Conservation (phyloP, 2,113 vertebrate genomes). For the Pelecanoides urinatrix region DNA sequence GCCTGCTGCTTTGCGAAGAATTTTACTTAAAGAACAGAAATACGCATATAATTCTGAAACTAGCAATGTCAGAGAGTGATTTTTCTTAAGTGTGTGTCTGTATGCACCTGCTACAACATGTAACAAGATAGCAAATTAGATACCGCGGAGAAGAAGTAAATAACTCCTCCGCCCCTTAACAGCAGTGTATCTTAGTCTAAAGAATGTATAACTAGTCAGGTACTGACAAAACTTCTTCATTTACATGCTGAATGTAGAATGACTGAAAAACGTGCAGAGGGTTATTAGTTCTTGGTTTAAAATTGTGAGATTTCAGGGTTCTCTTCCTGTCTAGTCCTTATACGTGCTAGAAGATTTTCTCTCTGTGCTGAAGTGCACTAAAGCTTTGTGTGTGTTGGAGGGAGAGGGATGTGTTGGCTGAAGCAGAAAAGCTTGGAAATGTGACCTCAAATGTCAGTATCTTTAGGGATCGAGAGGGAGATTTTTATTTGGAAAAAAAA, state of each 20-base stretch:
- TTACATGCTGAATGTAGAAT: neutral
- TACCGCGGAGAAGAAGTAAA: neutral
- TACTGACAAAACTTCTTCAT: neutral
- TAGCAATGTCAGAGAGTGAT: neutral
- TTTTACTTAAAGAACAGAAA: neutral
- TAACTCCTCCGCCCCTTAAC: neutral
- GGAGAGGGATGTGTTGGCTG: neutral
- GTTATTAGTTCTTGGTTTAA: neutral
- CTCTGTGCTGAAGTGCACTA: neutral
- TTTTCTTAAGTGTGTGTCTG: neutral
- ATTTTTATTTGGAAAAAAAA: neutral
- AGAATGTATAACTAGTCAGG: neutral
- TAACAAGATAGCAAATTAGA: neutral
- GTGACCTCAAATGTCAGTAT: neutral
- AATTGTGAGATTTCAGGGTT: neutral
- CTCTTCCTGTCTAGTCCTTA: neutral
- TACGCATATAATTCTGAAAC: neutral
- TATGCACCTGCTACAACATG: neutral
- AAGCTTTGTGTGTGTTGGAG: neutral
- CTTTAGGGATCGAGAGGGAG: neutral
- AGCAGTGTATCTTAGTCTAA: neutral
- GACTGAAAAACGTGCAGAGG: neutral
- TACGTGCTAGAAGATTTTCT: neutral
- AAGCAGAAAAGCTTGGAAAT: neutral
- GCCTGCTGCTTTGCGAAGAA: neutral